Evolutionary conservation across 2,113 vertebrate species (phyloP).

Genomic region (Upupa epops): DNA sequence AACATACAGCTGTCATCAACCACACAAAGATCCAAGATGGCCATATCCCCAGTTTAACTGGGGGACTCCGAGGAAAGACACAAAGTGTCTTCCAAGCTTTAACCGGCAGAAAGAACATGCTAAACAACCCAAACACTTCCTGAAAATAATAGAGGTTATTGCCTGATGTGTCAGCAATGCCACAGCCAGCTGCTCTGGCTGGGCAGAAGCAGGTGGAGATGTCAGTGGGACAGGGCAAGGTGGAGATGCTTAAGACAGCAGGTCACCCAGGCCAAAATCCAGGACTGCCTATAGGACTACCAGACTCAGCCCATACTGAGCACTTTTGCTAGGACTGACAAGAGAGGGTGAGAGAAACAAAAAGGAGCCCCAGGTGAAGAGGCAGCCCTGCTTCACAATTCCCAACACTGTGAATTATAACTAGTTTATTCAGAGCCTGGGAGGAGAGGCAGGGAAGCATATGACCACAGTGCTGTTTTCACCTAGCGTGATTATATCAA

Average conservation of each 20-base stretch:
- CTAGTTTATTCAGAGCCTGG: background rate
- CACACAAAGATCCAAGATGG: background rate
- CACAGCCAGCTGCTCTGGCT: fast-evolving
- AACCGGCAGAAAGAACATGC: fast-evolving
- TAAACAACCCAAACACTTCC: background rate
- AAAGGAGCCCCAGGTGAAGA: background rate
- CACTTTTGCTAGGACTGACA: fast-evolving
- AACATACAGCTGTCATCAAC: background rate
- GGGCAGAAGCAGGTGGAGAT: background rate
- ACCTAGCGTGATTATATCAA: background rate
- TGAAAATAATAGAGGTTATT: background rate
- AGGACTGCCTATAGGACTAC: background rate
- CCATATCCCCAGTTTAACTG: background rate
- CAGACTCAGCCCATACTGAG: background rate
- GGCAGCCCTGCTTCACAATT: background rate
- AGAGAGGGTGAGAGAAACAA: fast-evolving
- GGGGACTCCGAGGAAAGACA: background rate
- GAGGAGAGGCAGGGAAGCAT: background rate
- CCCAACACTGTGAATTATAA: background rate
- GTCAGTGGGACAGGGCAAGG: background rate
- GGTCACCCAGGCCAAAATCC: background rate
- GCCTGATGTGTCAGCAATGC: fast-evolving
- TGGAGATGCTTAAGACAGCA: background rate
- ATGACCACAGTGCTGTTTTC: background rate
- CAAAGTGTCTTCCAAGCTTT: too few relatives aligned